Percentiles rank a stretch among this genome's conserved stretches.
phyloP scores from a whole-genome alignment of 2,113 vertebrate species.

The Actenoides hombroni region DNA sequence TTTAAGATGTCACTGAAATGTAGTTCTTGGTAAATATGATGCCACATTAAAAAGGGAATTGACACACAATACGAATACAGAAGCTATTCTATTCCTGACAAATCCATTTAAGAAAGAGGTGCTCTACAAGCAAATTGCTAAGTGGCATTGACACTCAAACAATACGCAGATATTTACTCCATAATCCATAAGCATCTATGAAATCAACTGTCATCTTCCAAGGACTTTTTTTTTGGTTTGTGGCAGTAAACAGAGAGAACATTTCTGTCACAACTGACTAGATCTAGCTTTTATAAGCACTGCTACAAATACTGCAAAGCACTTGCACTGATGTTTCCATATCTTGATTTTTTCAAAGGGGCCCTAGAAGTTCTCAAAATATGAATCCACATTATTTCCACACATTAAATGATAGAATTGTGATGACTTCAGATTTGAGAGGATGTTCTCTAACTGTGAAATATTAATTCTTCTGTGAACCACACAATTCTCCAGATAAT shows the following conservation, averaged over 20 bases:
- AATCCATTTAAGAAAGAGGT: not conserved
- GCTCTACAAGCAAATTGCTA: not conserved
- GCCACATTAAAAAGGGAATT: not conserved
- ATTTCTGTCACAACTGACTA: not conserved
- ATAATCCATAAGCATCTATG: not conserved
- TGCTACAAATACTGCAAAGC: not conserved
- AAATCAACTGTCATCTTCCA: not conserved
- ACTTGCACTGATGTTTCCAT: not conserved
- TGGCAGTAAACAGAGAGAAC: not conserved
- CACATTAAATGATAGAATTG: not conserved
- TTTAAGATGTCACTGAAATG: not conserved
- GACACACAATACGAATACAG: not conserved
- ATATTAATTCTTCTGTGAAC: not conserved
- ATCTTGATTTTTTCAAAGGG: not conserved
- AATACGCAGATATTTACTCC: not conserved
- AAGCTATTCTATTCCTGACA: not conserved
- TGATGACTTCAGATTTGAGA: not conserved
- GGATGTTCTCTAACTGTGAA: not conserved
- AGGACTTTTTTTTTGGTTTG: not conserved
- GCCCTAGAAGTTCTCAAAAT: not conserved
- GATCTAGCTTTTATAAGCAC: not conserved
- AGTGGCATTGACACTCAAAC: not conserved
- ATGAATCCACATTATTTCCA: not conserved
- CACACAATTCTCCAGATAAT: not conserved
- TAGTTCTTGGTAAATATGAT: not conserved